Evolutionary conservation across 2,888 invertebrate species (phyloP).

Genomic region (Scaptomyza flava): DNA sequence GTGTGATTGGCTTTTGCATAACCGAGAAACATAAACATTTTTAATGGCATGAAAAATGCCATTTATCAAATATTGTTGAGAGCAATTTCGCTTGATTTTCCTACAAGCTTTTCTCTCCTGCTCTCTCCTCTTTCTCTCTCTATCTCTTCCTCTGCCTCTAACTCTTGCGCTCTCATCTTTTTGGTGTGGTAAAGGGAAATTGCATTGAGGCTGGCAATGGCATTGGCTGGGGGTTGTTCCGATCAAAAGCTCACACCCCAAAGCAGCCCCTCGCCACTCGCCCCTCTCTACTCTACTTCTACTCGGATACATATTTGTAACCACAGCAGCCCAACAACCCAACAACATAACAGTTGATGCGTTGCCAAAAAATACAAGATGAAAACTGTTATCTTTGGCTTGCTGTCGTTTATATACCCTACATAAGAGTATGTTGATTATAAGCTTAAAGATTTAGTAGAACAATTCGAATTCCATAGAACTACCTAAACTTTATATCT

Average conservation of each 20-base stretch:
- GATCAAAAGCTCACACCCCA: slow-evolving; percentile 44
- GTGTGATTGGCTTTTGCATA: slow-evolving; percentile 39
- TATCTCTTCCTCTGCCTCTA: not conserved
- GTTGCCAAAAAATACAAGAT: slow-evolving; percentile 62
- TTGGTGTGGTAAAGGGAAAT: slow-evolving; percentile 56
- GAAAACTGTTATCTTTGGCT: not conserved
- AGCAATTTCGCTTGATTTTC: slow-evolving; percentile 20
- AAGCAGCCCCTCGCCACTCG: slow-evolving; percentile 1
- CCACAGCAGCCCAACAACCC: slow-evolving; percentile 33
- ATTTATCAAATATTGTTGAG: slow-evolving; percentile 11
- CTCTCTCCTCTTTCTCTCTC: slow-evolving; percentile 1
- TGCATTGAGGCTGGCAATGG: slow-evolving; percentile 82
- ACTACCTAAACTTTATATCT: no score
- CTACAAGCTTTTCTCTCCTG: slow-evolving; percentile 43
- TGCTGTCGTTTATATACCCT: not conserved
- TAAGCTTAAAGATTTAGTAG: no score
- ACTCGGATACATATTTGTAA: slow-evolving; percentile 5
- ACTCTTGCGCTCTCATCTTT: slow-evolving; percentile 29
- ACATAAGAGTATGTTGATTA: no score
- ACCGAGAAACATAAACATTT: slow-evolving; percentile 37
- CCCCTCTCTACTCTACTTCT: slow-evolving; percentile 6
- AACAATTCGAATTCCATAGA: no score
- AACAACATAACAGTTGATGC: slow-evolving; percentile 60
- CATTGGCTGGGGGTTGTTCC: slow-evolving; percentile 75
- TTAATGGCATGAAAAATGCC: slow-evolving; percentile 9